phyloP scores from a whole-genome alignment of 1,140 invertebrate species.

The Paraescarpia echinospica region DNA sequence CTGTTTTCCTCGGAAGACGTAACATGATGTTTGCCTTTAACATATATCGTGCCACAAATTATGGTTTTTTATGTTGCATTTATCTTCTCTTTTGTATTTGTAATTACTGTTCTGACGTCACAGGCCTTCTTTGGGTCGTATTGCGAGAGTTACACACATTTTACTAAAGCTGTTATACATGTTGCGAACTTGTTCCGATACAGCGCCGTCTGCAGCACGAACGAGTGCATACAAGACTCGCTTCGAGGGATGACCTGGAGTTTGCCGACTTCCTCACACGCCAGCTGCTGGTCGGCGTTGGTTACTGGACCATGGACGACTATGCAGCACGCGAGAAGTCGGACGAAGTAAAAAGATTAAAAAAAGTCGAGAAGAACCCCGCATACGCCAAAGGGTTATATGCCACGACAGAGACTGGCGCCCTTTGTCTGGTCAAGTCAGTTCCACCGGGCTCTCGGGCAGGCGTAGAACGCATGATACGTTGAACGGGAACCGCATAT shows the following conservation, averaged over 20 bases:
- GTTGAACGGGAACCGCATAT: neutral
- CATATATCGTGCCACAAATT: no score
- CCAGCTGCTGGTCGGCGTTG: neutral
- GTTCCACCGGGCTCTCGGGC: neutral
- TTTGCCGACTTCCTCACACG: neutral
- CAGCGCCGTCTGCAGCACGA: neutral
- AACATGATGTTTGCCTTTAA: no score
- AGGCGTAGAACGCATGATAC: neutral
- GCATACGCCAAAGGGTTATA: no score
- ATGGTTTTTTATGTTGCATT: no score
- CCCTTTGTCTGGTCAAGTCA: neutral
- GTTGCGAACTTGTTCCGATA: no score
- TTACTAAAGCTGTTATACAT: no score
- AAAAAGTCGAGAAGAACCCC: neutral
- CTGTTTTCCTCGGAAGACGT: no score
- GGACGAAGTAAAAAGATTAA: no score
- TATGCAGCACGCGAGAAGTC: neutral
- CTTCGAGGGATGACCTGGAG: neutral
- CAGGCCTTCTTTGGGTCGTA: no score
- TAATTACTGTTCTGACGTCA: no score
- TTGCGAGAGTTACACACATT: no score
- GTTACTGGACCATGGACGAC: neutral
- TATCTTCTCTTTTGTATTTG: no score
- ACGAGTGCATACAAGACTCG: neutral
- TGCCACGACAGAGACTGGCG: neutral